Percentiles rank a stretch among this genome's conserved stretches.
phyloP scores from a whole-genome alignment of 2,888 invertebrate genomes.

The Nebria brevicollis region DNA sequence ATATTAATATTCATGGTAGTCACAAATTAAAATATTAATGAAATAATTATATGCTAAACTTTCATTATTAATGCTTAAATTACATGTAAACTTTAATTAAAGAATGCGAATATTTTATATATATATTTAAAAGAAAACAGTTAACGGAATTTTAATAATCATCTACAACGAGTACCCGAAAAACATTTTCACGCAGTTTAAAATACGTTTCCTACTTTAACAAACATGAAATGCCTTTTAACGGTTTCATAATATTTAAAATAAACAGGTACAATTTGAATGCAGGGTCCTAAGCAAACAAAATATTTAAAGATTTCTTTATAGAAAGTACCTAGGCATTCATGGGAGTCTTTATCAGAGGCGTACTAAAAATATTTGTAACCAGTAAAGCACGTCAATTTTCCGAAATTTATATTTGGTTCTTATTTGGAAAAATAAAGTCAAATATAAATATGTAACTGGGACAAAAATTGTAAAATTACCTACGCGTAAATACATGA shows the following conservation, averaged over 20 bases:
- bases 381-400: neutral
- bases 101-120: neutral
- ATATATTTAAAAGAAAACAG: neutral
- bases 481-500: no score
- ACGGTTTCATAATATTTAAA: neutral
- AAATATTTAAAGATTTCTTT: neutral
- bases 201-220: neutral
- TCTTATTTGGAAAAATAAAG: no score
- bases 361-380: neutral
- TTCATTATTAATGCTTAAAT: neutral
- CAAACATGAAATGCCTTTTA: neutral
- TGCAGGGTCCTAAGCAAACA: neutral
- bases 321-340: neutral
- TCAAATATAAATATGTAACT: no score
- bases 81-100: neutral
- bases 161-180: neutral
- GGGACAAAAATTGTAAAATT: no score
- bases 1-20: neutral
- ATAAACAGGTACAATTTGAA: neutral
- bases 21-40: neutral
- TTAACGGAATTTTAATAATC: neutral
- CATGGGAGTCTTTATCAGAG: neutral
- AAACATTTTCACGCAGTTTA: neutral
- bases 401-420: neutral
- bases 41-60: neutral